Percentiles rank a stretch among this genome's conserved stretches.
phyloP scores from a whole-genome alignment of 2,113 vertebrate species.

The Morone saxatilis region DNA sequence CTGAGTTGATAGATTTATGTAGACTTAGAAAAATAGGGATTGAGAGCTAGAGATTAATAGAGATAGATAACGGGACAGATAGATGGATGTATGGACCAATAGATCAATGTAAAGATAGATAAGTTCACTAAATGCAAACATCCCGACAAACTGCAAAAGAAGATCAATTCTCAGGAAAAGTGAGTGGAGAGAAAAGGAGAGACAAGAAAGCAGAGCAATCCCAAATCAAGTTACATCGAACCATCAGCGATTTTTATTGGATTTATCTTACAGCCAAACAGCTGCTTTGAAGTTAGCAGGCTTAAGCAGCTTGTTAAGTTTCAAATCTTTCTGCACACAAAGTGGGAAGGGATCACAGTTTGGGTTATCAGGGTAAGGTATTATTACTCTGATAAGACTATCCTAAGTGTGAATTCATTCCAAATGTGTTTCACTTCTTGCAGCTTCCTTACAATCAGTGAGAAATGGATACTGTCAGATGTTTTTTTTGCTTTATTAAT shows the following conservation, averaged over 20 bases:
- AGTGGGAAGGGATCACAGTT: conserved; percentile 57
- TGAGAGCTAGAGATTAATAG: not conserved
- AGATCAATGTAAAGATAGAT: not conserved
- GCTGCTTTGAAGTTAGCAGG: conserved; percentile 63
- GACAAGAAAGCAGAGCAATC: conserved; percentile 2
- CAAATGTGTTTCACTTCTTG: conserved; percentile 32
- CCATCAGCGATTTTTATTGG: conserved; percentile 43
- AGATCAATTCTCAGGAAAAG: conserved; percentile 14
- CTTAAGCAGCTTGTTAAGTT: conserved; percentile 69
- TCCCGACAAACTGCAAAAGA: not conserved
- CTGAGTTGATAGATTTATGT: not conserved
- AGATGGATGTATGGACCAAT: not conserved
- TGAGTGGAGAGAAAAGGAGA: not conserved
- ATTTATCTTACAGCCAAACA: conserved; percentile 57
- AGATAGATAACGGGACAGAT: not conserved
- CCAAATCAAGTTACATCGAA: conserved; percentile 48
- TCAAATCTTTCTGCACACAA: conserved; percentile 60
- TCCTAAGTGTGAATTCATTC: conserved; percentile 37
- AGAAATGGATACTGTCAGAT: not conserved
- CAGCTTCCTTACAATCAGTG: conserved; percentile 6
- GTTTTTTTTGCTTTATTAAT: not conserved
- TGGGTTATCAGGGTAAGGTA: conserved; percentile 45
- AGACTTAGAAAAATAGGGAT: not conserved
- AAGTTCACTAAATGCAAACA: conserved; percentile 13
- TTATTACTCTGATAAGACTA: conserved; percentile 58